Evolutionary conservation across 2,113 vertebrate species (phyloP).

Genomic region (Aramus guarauna): DNA sequence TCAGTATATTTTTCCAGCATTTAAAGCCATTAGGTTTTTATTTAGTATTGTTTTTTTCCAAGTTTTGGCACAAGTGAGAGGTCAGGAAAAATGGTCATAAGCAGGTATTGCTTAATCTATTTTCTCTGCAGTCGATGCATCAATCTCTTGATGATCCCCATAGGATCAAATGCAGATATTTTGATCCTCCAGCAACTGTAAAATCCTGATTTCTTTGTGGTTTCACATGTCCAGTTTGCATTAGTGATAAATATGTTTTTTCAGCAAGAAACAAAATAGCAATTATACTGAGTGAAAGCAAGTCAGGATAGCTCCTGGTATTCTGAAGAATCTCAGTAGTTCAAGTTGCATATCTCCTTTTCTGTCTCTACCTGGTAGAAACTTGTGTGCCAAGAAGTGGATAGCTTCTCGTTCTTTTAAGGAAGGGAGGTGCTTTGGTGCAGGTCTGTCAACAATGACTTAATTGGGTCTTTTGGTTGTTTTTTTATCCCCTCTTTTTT

Average conservation of each 20-base stretch:
- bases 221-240: neutral
- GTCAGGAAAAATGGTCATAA: neutral
- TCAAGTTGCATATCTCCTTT: neutral
- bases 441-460: neutral
- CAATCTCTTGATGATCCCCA: neutral
- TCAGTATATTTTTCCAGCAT: slow-evolving; percentile 3
- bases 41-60: neutral
- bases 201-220: neutral
- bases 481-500: neutral
- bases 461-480: fast-evolving
- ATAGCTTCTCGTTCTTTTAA: neutral
- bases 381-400: neutral
- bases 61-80: neutral
- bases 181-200: neutral
- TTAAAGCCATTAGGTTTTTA: neutral
- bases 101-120: neutral
- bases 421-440: neutral
- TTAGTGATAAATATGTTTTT: neutral
- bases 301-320: neutral
- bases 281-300: neutral
- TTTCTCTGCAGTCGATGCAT: neutral
- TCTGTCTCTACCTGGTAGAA: neutral
- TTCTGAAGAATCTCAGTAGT: neutral
- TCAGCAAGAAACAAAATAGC: neutral
- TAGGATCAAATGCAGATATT: neutral